Base-by-base conservation (phyloP, 2,797 vertebrate species). In the Tachyglossus aculeatus region DNA sequence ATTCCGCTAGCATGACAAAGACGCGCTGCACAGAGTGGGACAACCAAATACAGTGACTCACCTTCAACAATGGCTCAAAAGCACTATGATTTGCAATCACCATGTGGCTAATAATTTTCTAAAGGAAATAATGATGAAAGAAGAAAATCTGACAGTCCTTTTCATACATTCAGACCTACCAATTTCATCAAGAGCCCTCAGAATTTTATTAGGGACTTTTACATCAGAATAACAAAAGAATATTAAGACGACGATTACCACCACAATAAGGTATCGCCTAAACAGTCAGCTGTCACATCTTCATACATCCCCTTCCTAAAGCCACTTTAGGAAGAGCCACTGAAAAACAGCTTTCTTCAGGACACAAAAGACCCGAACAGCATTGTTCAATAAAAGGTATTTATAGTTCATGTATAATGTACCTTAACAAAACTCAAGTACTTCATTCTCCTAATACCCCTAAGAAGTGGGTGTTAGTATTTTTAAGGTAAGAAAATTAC, bases 321-420 rank as follows among this genome's bases (percentile, higher is more conserved):
- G 31, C 24, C 27, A 31, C 45, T 58, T 52, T 63, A 74, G 75
- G 66, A 71, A 74, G 58, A 68, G 71, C 69, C 32, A 62, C 41
- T 75, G 76, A 79, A 83, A 66, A 73, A 59, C 65, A 75, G 71
- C 71, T 73, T 74, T 85, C 82, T 83, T 87, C 73, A 55, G 44
- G 50, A 81, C 83, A 85, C 82, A 85, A 81, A 81, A 77, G 68
- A 56, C 60, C 37, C 25, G 57, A 36, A 44, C 41, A 59, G 70
- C 55, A 76, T 74, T 85, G 80, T 87, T 77, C 48, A 58, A 62
- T 80, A 85, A 77, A 29, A 76, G 85, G 71, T 56, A 73, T 78
- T 87, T 83, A 78, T 68, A 67, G 70, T 87, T 78, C 85, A 69
- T 76, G 63, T 67, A 22, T 58, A 81, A 63, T 45, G 70, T 48